Evolutionary conservation across 1,140 invertebrate genomes (phyloP).

Genomic region (Drosophila baimaii): DNA sequence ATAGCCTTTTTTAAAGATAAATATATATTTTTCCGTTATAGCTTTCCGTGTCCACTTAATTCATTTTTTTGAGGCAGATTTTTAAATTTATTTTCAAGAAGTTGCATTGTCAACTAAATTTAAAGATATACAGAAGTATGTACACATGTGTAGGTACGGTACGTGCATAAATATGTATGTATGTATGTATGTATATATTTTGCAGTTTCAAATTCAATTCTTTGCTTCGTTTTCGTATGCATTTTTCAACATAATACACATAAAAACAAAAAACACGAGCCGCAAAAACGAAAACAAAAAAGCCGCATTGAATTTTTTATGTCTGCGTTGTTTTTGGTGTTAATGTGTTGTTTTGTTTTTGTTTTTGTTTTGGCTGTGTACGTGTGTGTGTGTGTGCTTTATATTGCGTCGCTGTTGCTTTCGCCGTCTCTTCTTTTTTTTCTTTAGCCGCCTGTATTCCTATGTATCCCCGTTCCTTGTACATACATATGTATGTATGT

Average conservation of each 20-base stretch:
- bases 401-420: constrained; percentile 45
- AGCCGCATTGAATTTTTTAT: background rate
- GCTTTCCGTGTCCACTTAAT: no score
- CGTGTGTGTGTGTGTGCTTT: constrained; percentile 12
- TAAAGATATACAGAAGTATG: background rate
- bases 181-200: background rate
- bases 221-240: background rate
- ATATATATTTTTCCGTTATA: no score
- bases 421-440: background rate
- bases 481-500: constrained; percentile 9
- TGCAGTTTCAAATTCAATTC: constrained; percentile 4
- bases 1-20: no score
- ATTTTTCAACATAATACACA: constrained; percentile 20
- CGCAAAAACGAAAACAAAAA: constrained; percentile 10
- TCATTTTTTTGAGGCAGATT: no score
- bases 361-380: no score
- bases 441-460: constrained; percentile 7
- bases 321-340: background rate
- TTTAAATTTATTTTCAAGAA: no score
- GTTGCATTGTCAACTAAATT: background rate
- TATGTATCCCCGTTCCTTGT: constrained; percentile 10
- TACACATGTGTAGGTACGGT: background rate
- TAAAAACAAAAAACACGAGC: constrained; percentile 5
- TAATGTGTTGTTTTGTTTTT: constrained; percentile 10
- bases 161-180: background rate